Conservation (phyloP, 2,888 invertebrate genomes). For the Punctoribates punctum region DNA sequence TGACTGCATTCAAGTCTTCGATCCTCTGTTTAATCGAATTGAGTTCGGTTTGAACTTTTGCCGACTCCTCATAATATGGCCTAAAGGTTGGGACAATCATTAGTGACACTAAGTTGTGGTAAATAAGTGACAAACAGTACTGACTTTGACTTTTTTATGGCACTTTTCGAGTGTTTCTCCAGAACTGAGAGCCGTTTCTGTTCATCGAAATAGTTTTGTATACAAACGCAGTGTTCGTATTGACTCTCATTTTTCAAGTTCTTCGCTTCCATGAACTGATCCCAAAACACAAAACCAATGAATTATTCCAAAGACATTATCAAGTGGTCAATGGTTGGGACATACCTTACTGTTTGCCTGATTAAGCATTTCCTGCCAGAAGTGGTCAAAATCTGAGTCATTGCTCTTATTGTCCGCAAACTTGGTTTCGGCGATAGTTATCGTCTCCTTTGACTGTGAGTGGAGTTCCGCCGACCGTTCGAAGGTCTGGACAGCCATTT, state of each 20-base stretch:
- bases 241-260: constrained; percentile 40
- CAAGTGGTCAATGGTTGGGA: too few species aligned
- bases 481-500: constrained; percentile 41
- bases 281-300: background rate
- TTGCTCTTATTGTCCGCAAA: constrained; percentile 36
- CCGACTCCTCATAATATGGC: constrained; percentile 40
- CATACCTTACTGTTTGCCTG: constrained; percentile 41
- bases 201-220: constrained; percentile 38
- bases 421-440: constrained; percentile 41
- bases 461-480: constrained; percentile 42
- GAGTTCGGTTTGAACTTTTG: constrained; percentile 38
- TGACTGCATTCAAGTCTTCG: constrained; percentile 34
- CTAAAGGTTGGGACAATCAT: background rate
- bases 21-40: constrained; percentile 40
- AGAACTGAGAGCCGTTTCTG: constrained; percentile 25
- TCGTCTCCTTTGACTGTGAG: constrained; percentile 39
- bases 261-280: constrained; percentile 42
- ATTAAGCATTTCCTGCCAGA: constrained; percentile 45
- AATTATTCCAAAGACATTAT: background rate
- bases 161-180: constrained; percentile 38
- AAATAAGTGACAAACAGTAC: background rate
- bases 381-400: constrained; percentile 40
- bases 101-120: too few species aligned
- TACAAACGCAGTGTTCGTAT: constrained; percentile 36
- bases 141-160: constrained; percentile 41